Conservation (phyloP, 2,113 vertebrate species). For the Gambusia holbrooki region DNA sequence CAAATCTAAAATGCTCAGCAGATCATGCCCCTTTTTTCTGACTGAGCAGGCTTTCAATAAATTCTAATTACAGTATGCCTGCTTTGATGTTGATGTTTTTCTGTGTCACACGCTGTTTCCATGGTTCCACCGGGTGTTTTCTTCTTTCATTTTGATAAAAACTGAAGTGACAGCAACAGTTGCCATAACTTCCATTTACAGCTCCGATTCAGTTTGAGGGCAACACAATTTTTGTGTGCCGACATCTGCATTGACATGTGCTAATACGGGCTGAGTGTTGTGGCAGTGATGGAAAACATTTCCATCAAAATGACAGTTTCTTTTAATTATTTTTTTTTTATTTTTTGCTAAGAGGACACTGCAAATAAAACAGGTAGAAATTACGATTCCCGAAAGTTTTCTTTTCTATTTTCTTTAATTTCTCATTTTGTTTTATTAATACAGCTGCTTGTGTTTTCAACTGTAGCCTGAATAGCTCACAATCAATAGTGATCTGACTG, state of each 20-base stretch:
- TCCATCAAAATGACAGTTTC: slow-evolving; percentile 69
- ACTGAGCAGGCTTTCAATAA: slow-evolving; percentile 66
- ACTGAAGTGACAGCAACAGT: slow-evolving; percentile 76
- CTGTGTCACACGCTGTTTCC: slow-evolving; percentile 72
- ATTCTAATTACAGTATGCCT: slow-evolving; percentile 67
- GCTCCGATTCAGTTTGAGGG: slow-evolving; percentile 73
- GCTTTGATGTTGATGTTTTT: slow-evolving; percentile 69
- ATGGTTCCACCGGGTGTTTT: slow-evolving; percentile 63
- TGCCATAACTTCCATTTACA: slow-evolving; percentile 76
- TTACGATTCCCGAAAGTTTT: slow-evolving; percentile 30
- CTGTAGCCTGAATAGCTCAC: slow-evolving; percentile 48
- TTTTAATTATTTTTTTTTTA: slow-evolving; percentile 40
- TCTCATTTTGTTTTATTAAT: slow-evolving; percentile 7
- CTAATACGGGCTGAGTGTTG: slow-evolving; percentile 76
- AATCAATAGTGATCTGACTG: slow-evolving; percentile 72
- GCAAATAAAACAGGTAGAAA: slow-evolving; percentile 33
- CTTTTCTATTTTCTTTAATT: not conserved
- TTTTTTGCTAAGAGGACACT: slow-evolving; percentile 16
- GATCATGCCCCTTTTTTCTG: slow-evolving; percentile 64
- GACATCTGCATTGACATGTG: slow-evolving; percentile 78
- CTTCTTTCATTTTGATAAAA: slow-evolving; percentile 53
- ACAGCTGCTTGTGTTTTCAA: slow-evolving; percentile 31
- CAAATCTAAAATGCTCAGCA: slow-evolving; percentile 56
- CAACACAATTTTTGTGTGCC: slow-evolving; percentile 72
- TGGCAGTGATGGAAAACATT: slow-evolving; percentile 62